Evolutionary conservation across 2,113 vertebrate genomes (phyloP), one percentile per base, ranked within the genome.

Genomic region (Antigone vipio): DNA sequence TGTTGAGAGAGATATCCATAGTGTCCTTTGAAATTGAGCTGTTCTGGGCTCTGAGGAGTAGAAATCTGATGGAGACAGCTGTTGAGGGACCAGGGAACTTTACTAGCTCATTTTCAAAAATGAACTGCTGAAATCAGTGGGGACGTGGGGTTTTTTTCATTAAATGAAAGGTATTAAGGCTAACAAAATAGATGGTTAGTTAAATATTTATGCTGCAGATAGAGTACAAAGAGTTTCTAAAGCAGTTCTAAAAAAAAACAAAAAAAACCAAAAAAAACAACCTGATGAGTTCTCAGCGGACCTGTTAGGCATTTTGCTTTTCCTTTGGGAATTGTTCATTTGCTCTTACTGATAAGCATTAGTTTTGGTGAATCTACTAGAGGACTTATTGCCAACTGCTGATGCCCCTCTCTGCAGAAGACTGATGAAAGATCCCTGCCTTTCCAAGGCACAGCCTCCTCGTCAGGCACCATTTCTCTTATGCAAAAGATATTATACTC

Each of bases 21-120:
- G 52, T 68, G 66, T 76, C 86, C 82, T 94, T 96, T 75, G 62
- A 95, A 95, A 95, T 47, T 11, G 45, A 95, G 67, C 60, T 73
- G 29, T 91, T 90, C n/a, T 95, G 84, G 59, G 80, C 81, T 95
- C 71, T 97, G 94, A 93, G 81, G 52, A 94, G 62, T 95, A 94
- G 93, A 92, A 95, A 76, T 67, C 44, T 73, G 63, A 45, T 92
- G 62, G 69, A 92, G 67, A 80, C 69, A 78, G 75, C 63, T 92
- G 88, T 66, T 95, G 91, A 79, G 83, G 66, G 84, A 82, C 83
- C 80, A 96, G 94, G 88, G 68, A 92, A 88, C 53, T 94, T 91
- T 59, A 94, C 63, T 74, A 47, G 89, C 27, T 91, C 7, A 8
- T 81, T 97, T 96, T 95, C 35, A 69, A 18, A 93, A 95, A 75